Evolutionary conservation across 2,113 vertebrate species (phyloP), one percentile per base, ranked within the genome.

Genomic region (Otis tarda): DNA sequence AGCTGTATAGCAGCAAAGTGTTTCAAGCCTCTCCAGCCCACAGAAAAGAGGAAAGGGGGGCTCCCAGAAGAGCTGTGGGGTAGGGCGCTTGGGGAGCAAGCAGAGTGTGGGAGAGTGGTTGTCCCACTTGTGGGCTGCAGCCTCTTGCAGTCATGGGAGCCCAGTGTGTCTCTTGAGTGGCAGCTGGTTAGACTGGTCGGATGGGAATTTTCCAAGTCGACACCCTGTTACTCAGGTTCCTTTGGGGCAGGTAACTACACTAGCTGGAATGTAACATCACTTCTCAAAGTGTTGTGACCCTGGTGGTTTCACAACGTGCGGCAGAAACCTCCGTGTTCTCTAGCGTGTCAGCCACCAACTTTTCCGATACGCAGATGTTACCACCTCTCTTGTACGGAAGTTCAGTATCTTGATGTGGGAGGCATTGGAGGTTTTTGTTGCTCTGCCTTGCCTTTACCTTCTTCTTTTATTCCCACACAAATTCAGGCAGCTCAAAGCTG

Each of bases 181-280:
- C 78, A 76, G 77, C 96, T 82, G 70, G 94, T 97, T 84, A 79
- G 74, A 96, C 96, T 95, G 93, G 96, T 97, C 0, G 37, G 95
- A 60, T 91, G 82, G 84, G 94, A 95, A 96, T 91, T 95, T 94
- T 94, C 70, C 77, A 55, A 83, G 94, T 53, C 33, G 5, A 93
- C 96, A 87, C 94, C 91, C 91, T 91, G 74, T 84, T 95, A 79
- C 74, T 95, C 91, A 93, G 94, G 93, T 69, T 97, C 65, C 70
- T 95, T 31, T 65, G 78, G 53, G 81, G 77, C 74, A 89, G 75
- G 79, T 75, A 91, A 49, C 89, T 77, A 89, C 53, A 9, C 82
- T 17, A 55, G n/a, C 91, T 89, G 91, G 83, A 95, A 85, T 53
- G 61, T 33, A 85, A 53, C 61, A 84, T 63, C 73, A 14, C 28